Conservation (phyloP, 2,113 vertebrate genomes). For the Nettapus auritus region DNA sequence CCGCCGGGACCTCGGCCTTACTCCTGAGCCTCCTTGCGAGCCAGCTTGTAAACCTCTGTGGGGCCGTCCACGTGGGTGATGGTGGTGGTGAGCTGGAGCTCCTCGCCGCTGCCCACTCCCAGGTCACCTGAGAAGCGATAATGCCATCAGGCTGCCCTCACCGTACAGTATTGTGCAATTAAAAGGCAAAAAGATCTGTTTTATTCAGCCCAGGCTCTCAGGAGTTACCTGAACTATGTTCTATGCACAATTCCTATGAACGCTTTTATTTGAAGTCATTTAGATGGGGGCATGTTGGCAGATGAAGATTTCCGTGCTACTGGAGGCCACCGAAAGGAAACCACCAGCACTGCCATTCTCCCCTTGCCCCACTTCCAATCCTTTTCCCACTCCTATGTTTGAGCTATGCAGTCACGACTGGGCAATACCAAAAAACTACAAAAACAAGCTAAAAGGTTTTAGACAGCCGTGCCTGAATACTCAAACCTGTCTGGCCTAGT, state of each 20-base stretch:
- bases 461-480: background rate
- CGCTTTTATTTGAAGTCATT: background rate
- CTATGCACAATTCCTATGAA: fast-evolving
- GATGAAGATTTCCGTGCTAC: background rate
- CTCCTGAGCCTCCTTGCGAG: conserved; percentile 93
- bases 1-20: conserved; percentile 54
- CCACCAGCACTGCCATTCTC: background rate
- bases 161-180: fast-evolving
- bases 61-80: conserved; percentile 93
- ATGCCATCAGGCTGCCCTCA: background rate
- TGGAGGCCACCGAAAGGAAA: background rate
- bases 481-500: background rate
- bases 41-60: conserved; percentile 93
- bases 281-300: background rate
- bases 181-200: fast-evolving
- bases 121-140: conserved; percentile 76
- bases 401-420: background rate
- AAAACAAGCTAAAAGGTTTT: background rate
- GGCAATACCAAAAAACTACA: background rate
- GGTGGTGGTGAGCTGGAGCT: conserved; percentile 94
- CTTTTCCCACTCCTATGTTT: background rate
- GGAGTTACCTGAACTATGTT: background rate
- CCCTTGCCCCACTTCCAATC: background rate
- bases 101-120: conserved; percentile 87
- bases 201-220: background rate